Evolutionary conservation across 2,797 vertebrate genomes (phyloP), one percentile per base, ranked within the genome.

Genomic region (Dicrostonyx torquatus): DNA sequence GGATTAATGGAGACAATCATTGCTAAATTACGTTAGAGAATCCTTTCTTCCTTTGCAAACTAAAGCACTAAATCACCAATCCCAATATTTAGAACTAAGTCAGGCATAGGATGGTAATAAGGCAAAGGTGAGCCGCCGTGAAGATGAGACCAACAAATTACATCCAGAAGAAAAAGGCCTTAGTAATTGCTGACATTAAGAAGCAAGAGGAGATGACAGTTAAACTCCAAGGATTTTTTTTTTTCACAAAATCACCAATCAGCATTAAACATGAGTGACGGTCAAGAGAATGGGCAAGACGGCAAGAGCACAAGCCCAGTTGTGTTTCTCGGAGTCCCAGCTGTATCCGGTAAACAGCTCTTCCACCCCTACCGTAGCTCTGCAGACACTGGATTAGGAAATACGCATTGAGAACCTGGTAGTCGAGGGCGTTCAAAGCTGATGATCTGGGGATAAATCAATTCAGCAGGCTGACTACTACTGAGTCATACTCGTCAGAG

Each of bases 361-460:
- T 60, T 84, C 37, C 24, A 45, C 31, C 17, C 43, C 14, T 37
- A 68, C 43, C 0, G 2, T 37, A 34, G 40, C 37, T 79, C 55
- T 53, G 78, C n/a, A 93, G 70, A 94, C 13, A 58, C 37, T 31
- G 55, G 73, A 13, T 82, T 48, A 55, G 88, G 31, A 66, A 91
- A 66, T 76, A 48, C 68, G 29, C 58, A 94, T 91, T 84, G 88
- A 95, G 82, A 97, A 66, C 10, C 55, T 77, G 64, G 60, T 48
- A 45, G 29, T 13, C 73, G 20, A 18, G 73, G 22, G 17, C 48
- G 22, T 93, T 29, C 94, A 93, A 83, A 93, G 86, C 6, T 86
- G 76, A 97, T 95, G 78, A 20, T n/a, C 85, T 95, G 60, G 50
- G 79, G 94, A 66, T 68, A 95, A 96, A 92, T 93, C 93, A 97